These are phyloP conservation scores for Lamprologus sp. DNA, from an alignment of 2,113 vertebrate species.

Conservation along the genomic window DNA sequence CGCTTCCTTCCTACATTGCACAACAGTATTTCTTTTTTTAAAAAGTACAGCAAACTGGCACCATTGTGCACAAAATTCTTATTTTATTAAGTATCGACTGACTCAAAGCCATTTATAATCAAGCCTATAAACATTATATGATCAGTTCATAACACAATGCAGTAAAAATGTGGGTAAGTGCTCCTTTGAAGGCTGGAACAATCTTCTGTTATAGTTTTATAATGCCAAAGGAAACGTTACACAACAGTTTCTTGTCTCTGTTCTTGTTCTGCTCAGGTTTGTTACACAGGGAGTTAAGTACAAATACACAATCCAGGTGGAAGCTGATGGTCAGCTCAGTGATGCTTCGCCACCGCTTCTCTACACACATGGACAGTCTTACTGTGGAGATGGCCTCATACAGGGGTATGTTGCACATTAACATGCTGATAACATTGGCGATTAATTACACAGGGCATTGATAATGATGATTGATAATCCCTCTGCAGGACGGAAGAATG, in stretches of 20 bases:
- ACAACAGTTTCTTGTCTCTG: background rate
- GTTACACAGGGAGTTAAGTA: slow-evolving; percentile 76
- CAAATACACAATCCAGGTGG: slow-evolving; percentile 81
- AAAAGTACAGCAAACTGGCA: background rate
- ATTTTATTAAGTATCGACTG: background rate
- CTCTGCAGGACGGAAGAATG: slow-evolving; percentile 81
- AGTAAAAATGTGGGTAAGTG: background rate
- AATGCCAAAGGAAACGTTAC: background rate
- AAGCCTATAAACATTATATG: background rate
- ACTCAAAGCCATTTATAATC: background rate
- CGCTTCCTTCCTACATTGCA: background rate
- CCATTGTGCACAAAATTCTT: background rate
- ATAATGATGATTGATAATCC: background rate
- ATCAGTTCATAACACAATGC: background rate
- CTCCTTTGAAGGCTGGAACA: background rate
- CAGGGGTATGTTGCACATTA: slow-evolving; percentile 63
- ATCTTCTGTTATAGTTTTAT: background rate
- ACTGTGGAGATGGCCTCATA: slow-evolving; percentile 84
- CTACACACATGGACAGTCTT: slow-evolving; percentile 78
- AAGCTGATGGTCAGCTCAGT: slow-evolving; percentile 72
- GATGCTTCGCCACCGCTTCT: slow-evolving; percentile 77
- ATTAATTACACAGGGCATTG: background rate
- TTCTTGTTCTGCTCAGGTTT: slow-evolving; percentile 67
- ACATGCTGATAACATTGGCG: background rate
- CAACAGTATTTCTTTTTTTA: background rate